These are phyloP conservation scores for Apostichopus leukothele DNA, from an alignment of 53 echinoderm and acorn worm species.

Conservation along the genomic window DNA sequence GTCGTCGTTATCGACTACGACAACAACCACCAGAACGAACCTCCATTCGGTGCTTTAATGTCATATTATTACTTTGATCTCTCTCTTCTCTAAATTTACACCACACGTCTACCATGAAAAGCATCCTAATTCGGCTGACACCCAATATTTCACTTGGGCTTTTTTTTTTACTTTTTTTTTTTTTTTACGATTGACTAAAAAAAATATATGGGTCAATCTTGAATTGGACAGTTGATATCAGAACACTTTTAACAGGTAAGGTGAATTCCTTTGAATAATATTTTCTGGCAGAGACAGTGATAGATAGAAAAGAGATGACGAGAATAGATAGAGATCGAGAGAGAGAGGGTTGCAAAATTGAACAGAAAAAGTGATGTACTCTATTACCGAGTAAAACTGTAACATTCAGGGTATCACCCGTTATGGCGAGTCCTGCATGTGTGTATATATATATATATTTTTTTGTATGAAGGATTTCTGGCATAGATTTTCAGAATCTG, in stretches of 20 bases:
- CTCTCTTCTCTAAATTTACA: too few species aligned
- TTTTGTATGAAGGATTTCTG: too few species aligned
- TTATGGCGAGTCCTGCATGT: too few species aligned
- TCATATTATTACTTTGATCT: too few species aligned
- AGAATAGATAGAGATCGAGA: neutral
- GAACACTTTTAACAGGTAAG: neutral
- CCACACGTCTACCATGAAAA: too few species aligned
- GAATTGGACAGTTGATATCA: neutral
- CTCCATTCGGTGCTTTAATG: neutral
- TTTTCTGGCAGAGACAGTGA: neutral
- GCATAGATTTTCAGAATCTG: too few species aligned
- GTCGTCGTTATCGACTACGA: neutral
- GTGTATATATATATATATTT: too few species aligned
- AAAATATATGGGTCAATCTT: neutral
- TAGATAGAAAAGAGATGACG: too few species aligned
- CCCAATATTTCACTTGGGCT: too few species aligned
- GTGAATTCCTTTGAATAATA: neutral
- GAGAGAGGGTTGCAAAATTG: neutral
- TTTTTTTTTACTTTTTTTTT: neutral
- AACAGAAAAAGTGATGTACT: neutral
- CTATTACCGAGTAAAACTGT: too few species aligned
- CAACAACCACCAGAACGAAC: neutral
- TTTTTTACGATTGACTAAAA: neutral
- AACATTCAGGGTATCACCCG: too few species aligned
- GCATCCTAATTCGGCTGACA: too few species aligned